phyloP scores from a whole-genome alignment of 2,888 invertebrate genomes.

The Amorpha juglandis region DNA sequence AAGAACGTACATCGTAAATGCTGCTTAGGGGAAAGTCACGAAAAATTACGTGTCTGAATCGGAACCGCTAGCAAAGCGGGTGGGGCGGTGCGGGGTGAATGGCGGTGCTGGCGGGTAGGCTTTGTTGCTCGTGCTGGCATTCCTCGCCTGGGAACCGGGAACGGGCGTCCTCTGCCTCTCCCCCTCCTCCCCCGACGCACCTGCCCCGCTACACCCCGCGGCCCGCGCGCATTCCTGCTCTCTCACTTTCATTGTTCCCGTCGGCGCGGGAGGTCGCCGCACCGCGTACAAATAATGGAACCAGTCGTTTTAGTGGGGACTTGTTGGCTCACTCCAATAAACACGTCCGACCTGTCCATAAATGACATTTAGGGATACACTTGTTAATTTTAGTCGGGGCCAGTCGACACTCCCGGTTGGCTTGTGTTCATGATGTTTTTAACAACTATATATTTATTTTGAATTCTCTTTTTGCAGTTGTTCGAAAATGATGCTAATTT shows the following conservation, averaged over 20 bases:
- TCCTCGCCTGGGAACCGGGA: constrained; percentile 83
- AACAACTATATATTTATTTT: constrained; percentile 7
- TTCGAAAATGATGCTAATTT: background rate
- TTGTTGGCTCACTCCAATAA: constrained; percentile 71
- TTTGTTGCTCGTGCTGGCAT: constrained; percentile 82
- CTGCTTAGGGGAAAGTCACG: constrained; percentile 72
- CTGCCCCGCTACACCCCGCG: constrained; percentile 57
- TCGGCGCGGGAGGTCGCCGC: constrained; percentile 81
- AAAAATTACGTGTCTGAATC: constrained; percentile 72
- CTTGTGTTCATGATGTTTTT: too few relatives aligned
- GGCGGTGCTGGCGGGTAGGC: constrained; percentile 71
- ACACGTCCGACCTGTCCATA: constrained; percentile 69
- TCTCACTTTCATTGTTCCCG: constrained; percentile 83
- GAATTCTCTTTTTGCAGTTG: background rate
- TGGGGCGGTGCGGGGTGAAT: constrained; percentile 69
- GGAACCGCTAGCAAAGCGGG: constrained; percentile 58
- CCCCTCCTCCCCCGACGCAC: constrained; percentile 55
- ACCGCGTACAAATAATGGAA: constrained; percentile 72
- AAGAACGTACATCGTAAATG: constrained; percentile 61
- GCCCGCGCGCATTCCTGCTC: constrained; percentile 77
- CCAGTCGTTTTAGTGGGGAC: constrained; percentile 70
- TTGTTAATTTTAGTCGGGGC: constrained; percentile 51
- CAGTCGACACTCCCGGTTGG: constrained; percentile 30
- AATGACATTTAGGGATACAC: constrained; percentile 72
- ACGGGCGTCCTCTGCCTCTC: constrained; percentile 54